Base-by-base conservation (phyloP, 2,888 invertebrate genomes). In the Trissolcus brochymenae region DNA sequence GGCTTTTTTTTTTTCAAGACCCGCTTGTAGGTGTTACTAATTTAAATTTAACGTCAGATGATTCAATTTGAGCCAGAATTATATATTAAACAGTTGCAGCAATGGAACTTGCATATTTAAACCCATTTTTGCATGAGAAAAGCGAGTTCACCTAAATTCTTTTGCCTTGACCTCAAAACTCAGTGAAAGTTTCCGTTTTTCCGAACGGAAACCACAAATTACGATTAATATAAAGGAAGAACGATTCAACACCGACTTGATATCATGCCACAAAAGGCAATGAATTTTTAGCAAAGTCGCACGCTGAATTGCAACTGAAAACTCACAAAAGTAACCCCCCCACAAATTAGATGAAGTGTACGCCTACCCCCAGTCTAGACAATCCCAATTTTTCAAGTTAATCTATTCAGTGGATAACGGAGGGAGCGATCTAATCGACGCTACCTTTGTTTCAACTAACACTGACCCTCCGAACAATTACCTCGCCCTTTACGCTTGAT, bases 401-500 rank as follows among this genome's bases (percentile, higher is more conserved):
- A 71, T 76, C 61, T 17, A 57, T 71, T 76, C 61, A 59, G 21
- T 16, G 53, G 67, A 74, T 64, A 67, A 43, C 60, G 46, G 59
- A 56, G 67, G 65, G 61, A 35, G 54, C 40, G 57, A 73, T 73
- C 66, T 72, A 73, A 76, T 76, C 71, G 66, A 62, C 67, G 65
- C 62, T 55, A 65, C 60, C 75, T 65, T 72, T 72, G 75, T 68
- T 71, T 72, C 66, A 54, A 19, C 41, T 19, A 19, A 21, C 55
- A 61, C 60, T 68, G 67, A 71, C 67, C 67, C 78, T 71, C 46
- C 53, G 65, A 65, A 74, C 72, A 76, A 79, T 79, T 78, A 67
- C 79, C 80, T 77, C 79, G 70, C 75, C 79, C 79, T 82, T 82
- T 79, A 80, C 81, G 75, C 81, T 81, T 79, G 80, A 80, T 80